Conservation (phyloP, 2,888 invertebrate species). For the Didymodactylos carnosus region DNA sequence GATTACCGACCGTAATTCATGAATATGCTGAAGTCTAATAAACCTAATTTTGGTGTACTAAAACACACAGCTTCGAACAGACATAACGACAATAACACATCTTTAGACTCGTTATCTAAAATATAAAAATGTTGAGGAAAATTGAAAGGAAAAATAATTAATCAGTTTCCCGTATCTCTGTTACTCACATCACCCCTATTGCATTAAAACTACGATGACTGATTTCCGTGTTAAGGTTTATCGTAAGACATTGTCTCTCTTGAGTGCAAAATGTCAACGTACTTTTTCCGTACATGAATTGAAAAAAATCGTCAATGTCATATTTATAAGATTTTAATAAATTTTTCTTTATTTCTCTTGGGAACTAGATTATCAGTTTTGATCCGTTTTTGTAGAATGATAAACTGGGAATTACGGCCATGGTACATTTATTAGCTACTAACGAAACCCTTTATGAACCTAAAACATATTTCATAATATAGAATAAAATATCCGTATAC, state of each 20-base stretch:
- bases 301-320: conserved; percentile 33
- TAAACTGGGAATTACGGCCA: conserved; percentile 55
- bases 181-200: too few relatives aligned
- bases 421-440: conserved; percentile 60
- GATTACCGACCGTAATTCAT: conserved; percentile 66
- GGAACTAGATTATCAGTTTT: conserved; percentile 65
- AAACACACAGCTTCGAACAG: conserved; percentile 32
- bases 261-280: background rate
- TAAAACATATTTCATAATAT: too few relatives aligned
- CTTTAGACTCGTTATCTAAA: conserved; percentile 28
- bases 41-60: conserved; percentile 37
- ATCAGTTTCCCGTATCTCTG: background rate
- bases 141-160: background rate
- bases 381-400: conserved; percentile 59
- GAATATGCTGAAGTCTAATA: too few relatives aligned
- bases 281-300: conserved; percentile 32
- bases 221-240: too few relatives aligned
- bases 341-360: conserved; percentile 53
- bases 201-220: too few relatives aligned
- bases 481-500: background rate
- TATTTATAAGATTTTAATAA: conserved; percentile 34
- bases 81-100: conserved; percentile 30
- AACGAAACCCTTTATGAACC: conserved; percentile 54
- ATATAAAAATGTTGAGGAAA: conserved; percentile 2
- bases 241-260: background rate